These are phyloP conservation scores for Ceratoteleas bidentatus DNA, from an alignment of 1,140 invertebrate species.

Conservation along the genomic window DNA sequence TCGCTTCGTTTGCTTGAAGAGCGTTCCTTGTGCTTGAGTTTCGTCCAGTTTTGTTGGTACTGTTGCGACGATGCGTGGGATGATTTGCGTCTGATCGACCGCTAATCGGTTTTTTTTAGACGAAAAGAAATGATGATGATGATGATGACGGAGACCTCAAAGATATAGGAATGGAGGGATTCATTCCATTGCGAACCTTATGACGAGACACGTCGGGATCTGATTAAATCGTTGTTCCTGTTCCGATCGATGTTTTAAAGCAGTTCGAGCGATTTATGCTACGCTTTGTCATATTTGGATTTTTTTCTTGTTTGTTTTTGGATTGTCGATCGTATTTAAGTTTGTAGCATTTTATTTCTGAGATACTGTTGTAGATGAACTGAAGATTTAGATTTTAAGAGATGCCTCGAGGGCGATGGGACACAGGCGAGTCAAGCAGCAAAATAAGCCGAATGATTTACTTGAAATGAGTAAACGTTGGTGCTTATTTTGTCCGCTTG, in stretches of 20 bases:
- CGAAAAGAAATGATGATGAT: conserved; percentile 69
- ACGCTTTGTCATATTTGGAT: background rate
- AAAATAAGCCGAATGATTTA: too few relatives aligned
- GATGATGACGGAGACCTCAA: conserved; percentile 73
- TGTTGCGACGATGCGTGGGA: conserved; percentile 12
- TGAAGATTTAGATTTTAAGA: too few relatives aligned
- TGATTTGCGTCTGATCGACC: conserved; percentile 55
- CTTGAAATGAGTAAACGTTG: too few relatives aligned
- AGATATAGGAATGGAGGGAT: conserved; percentile 77
- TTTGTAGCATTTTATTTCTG: too few relatives aligned
- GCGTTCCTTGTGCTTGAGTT: conserved; percentile 64
- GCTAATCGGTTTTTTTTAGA: conserved; percentile 76
- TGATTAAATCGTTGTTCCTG: conserved; percentile 1
- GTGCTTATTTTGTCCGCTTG: too few relatives aligned
- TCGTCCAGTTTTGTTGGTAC: conserved; percentile 53
- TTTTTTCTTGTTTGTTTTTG: too few relatives aligned
- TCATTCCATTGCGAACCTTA: conserved; percentile 78
- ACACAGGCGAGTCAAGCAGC: too few relatives aligned
- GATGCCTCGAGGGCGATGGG: too few relatives aligned
- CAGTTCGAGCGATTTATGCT: conserved; percentile 5
- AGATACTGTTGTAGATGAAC: too few relatives aligned
- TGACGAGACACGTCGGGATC: conserved; percentile 62
- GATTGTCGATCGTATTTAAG: too few relatives aligned
- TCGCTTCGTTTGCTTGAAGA: conserved; percentile 58
- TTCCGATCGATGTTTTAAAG: conserved; percentile 5